Percentiles rank a stretch among this genome's conserved stretches.
Evolutionary conservation across 2,797 vertebrate species (phyloP).

Genomic region (Netta rufina): DNA sequence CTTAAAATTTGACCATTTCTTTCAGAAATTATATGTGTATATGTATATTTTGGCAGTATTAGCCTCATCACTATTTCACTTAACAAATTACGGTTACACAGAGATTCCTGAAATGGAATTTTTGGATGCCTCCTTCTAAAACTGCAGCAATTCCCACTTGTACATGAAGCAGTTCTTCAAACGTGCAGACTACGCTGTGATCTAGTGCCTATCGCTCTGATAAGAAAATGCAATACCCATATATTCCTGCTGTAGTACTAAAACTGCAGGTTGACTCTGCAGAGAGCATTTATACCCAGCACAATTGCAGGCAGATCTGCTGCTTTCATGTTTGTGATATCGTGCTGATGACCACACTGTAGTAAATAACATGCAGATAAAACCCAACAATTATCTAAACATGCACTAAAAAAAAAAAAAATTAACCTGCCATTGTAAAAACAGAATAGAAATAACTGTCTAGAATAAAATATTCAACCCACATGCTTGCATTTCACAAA

Average conservation of each 20-base stretch:
- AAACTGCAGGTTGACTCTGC: not conserved
- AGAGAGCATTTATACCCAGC: not conserved
- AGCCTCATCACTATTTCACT: not conserved
- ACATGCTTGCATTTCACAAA: slow-evolving; percentile 39
- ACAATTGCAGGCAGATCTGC: not conserved
- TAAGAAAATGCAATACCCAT: not conserved
- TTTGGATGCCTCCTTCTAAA: not conserved
- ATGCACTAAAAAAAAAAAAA: not conserved
- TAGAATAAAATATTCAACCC: slow-evolving; percentile 41
- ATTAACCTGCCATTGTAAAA: slow-evolving; percentile 32
- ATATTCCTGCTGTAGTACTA: not conserved
- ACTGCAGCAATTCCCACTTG: not conserved
- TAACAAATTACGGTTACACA: not conserved
- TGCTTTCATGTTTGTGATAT: not conserved
- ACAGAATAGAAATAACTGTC: slow-evolving; percentile 6
- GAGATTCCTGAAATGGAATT: not conserved
- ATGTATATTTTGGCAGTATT: not conserved
- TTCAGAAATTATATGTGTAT: not conserved
- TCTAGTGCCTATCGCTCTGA: not conserved
- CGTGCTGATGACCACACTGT: not conserved
- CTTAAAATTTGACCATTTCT: not conserved
- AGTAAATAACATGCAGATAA: not conserved
- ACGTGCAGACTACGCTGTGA: not conserved
- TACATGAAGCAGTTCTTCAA: not conserved
- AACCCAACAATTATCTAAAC: slow-evolving; percentile 22